A percentile compares a stretch with the other conserved stretches of the same genome.
Evolutionary conservation across 2,113 vertebrate genomes (phyloP).

Genomic region (Sinocyclocheilus maitianheensis): DNA sequence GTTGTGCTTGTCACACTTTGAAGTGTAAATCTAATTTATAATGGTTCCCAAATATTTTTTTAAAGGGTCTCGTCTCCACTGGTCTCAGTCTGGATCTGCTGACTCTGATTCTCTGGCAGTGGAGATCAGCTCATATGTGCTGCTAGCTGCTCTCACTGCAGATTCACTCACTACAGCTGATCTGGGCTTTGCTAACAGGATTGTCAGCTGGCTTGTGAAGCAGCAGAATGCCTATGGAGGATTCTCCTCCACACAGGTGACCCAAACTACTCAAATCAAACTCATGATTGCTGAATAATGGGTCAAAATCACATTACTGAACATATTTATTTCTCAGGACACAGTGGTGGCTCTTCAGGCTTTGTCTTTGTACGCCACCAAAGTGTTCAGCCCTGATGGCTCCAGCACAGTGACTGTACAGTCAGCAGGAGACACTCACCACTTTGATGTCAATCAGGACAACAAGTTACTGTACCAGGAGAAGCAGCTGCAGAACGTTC

Average conservation of each 20-base stretch:
- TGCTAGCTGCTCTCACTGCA: slow-evolving; percentile 63
- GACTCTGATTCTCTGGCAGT: slow-evolving; percentile 62
- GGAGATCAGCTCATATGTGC: slow-evolving; percentile 70
- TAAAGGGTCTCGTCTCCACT: slow-evolving; percentile 39
- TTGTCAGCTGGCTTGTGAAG: slow-evolving; percentile 73
- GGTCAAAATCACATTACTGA: slow-evolving; percentile 19
- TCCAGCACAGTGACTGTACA: slow-evolving; percentile 66
- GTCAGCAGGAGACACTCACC: slow-evolving; percentile 61
- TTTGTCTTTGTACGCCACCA: neutral
- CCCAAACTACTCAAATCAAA: neutral
- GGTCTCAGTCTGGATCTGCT: slow-evolving; percentile 47
- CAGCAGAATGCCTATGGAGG: slow-evolving; percentile 79
- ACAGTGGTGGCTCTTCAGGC: slow-evolving; percentile 55
- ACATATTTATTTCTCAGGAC: slow-evolving; percentile 64
- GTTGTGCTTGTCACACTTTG: neutral
- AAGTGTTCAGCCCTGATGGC: slow-evolving; percentile 46
- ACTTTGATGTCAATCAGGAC: slow-evolving; percentile 74
- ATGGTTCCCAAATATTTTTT: neutral
- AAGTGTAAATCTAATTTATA: neutral
- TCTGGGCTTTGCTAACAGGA: slow-evolving; percentile 64
- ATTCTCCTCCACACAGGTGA: slow-evolving; percentile 79
- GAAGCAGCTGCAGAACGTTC: slow-evolving; percentile 62
- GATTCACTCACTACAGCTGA: slow-evolving; percentile 56
- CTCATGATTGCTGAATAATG: neutral
- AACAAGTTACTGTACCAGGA: slow-evolving; percentile 86